Base-by-base conservation (phyloP, 2,888 invertebrate genomes). In the Pheosia tremula region DNA sequence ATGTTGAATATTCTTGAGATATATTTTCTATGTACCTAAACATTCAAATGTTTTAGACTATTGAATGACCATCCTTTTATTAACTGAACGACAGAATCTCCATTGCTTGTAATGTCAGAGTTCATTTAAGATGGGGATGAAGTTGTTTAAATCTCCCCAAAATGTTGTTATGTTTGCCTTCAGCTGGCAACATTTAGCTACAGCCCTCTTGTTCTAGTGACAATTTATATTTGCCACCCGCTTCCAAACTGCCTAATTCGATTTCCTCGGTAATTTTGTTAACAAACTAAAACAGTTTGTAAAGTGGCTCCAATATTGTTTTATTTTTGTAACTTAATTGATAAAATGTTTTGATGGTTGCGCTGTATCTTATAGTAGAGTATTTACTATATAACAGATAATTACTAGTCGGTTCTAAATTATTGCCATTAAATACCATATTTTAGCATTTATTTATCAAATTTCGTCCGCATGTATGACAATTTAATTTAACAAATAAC, bases 211-310 rank as follows among this genome's bases (percentile, higher is more conserved):
- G 37, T 9, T 37, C 52, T 3, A 53, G 9, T 53, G 24, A 37
- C 37, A 53, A 53, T 53, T 53, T 37, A 53, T 53, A 53, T 53
- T 53, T 11, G 37, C 9, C 53, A 37, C 37, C 53, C 37, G 53
- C 37, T 53, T 7, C 37, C 11, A 53, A 37, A 53, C 53, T 53
- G 53, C 5, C 37, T 53, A 37, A 53, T 53, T 53, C 0, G 24
- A 53, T 53, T 38, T 36, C 11, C 53, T 11, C 53, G 4, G 6
- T 36, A 52, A 52, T 52, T 52, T 10, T 37, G 53, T 53, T 53
- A 53, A 37, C 53, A 8, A 53, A 53, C 11, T 53, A 53, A 53
- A 53, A 53, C 53, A 53, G n/a, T 53, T 53, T 53, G 52, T 36
- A 53, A 50, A 10, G 11, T 53, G 53, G 10, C 47, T 47, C n/a